Conservation (phyloP, 2,113 vertebrate species). For the Actenoides hombroni region DNA sequence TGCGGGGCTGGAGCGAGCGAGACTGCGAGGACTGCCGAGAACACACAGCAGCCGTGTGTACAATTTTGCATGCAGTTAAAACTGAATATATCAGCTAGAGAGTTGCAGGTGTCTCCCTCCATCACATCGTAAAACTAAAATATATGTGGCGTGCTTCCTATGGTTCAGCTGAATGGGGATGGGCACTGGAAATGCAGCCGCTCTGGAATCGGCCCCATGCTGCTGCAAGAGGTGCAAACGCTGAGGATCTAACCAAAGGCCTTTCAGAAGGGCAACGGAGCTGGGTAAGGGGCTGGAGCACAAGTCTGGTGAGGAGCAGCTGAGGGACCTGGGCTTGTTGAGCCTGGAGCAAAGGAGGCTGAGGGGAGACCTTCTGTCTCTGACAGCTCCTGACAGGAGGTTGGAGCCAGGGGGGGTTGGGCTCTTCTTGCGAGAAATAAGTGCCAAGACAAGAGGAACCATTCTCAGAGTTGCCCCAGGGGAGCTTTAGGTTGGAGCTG, state of each 20-base stretch:
- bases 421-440: too few species aligned
- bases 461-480: too few species aligned
- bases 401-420: too few species aligned
- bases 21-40: too few species aligned
- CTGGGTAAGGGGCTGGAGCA: neutral
- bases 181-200: neutral
- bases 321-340: too few species aligned
- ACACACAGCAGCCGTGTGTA: fast-evolving
- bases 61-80: neutral
- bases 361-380: neutral
- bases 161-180: fast-evolving
- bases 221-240: neutral
- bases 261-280: neutral
- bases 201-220: fast-evolving
- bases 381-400: too few species aligned
- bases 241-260: neutral
- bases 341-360: neutral
- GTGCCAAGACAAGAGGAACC: too few species aligned
- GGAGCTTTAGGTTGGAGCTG: too few species aligned
- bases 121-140: too few species aligned
- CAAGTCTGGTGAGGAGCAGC: too few species aligned
- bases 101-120: neutral
- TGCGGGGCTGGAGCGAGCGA: neutral
- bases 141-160: fast-evolving
- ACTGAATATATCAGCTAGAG: neutral